Base-by-base conservation (phyloP, 1,140 invertebrate genomes). In the Drosophila tristis region DNA sequence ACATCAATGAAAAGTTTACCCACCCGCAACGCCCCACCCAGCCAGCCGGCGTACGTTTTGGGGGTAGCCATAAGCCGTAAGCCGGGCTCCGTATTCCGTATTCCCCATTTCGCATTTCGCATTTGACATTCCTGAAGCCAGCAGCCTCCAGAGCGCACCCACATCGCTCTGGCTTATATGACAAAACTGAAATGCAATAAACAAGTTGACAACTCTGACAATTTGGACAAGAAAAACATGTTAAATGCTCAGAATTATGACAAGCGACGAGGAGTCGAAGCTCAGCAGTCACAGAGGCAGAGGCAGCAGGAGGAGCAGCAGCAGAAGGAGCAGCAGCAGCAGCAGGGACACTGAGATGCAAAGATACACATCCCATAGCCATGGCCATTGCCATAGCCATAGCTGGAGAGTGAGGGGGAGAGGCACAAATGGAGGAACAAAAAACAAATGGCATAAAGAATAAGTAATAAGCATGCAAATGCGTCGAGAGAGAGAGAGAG, bases 151-250 rank as follows among this genome's bases (percentile, higher is more conserved):
- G 25, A 63, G 47, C 9, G 53, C 39, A 50, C 54, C 53, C 44
- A 71, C 51, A 70, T 58, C 48, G 53, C 67, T 26, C 51, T 43
- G 50, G 66, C 66, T 71, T 72, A 71, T 71, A 72, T 78, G 75
- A 78, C 74, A 78, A 39, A 78, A 78, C 72, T 73, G 58, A 81
- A 81, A 81, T 81, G 78, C 78, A 81, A 81, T 77, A 81, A 81
- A 81, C 78, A 81, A 81, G 72, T 81, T 81, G 78, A 77, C 78
- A 81, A 77, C 72, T 80, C 78, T 81, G 78, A 81, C 66, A 81
- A 73, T 81, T 81, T 81, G 79, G 78, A 81, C 67, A 80, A 80
- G 78, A 80, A 73, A 81, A 80, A 80, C 73, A 80, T 80, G 78
- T 80, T 80, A 80, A 80, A 80, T 80, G 78, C 78, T 62, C 54